Base-by-base conservation (phyloP, 1,140 invertebrate species). In the Drosophila ercepeae region DNA sequence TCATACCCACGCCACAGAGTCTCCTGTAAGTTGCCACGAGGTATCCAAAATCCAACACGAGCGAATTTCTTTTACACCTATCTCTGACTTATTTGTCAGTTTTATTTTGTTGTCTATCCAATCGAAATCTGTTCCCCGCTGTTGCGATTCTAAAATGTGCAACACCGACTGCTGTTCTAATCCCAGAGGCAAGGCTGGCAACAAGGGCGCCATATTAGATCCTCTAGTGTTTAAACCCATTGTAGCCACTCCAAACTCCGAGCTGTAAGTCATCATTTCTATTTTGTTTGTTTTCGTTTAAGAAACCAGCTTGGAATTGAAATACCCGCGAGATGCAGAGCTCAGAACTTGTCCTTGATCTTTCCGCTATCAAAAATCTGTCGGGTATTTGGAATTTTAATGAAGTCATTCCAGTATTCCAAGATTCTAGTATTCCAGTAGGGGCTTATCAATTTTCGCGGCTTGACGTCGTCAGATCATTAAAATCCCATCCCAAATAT, bases 1-100 rank as follows among this genome's bases (percentile, higher is more conserved):
- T 86, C 14, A 55, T 86, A 36, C 81, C 81, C 29, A 86, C 81
- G 5, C 81, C 81, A 9, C 81, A 86, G 27, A 81, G 73, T 44
- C 59, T 88, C 49, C 77, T 86, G 81, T 86, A 82, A 86, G 78
- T 83, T 41, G 4, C 11, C 29, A 32, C 29, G 11, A 32, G 4
- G 36, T 39, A 8, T 16, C 5, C 36, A 1, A 32, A 32, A 32
- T 2, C 34, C 34, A 36, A 36, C 3, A 13, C 1, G 8, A 21
- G 19, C 9, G 14, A 36, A 36, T 9, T n/a, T 5, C 5, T 36
- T 36, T 36, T n/a, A 46, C 14, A 14, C 13, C 0, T 2, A 42
- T 1, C 52, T n/a, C 36, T 54, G 39, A 13, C 19, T 19, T 41
- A 14, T 0, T n/a, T 59, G 14, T 46, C 46, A 18, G 27, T 27